These are phyloP conservation scores for Synanceia verrucosa DNA, from an alignment of 2,797 vertebrate species.

Conservation along the genomic window DNA sequence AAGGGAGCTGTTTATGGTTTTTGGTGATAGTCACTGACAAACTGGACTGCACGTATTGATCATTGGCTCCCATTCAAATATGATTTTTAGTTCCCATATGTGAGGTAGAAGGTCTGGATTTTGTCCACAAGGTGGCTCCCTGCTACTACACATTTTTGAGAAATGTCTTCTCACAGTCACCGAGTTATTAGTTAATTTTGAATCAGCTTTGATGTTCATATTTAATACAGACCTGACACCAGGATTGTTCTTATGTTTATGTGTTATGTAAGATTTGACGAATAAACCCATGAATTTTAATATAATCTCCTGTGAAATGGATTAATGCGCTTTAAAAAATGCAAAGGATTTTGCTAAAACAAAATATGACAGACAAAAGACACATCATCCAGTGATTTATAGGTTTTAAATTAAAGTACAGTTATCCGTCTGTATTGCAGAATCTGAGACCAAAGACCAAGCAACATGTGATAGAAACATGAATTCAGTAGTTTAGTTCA, in stretches of 20 bases:
- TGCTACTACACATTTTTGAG: conserved; percentile 23
- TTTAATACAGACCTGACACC: not conserved
- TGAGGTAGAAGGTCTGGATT: not conserved
- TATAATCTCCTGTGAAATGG: not conserved
- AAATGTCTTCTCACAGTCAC: not conserved
- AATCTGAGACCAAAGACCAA: not conserved
- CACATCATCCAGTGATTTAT: not conserved
- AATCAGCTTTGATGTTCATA: not conserved
- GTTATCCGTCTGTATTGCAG: not conserved
- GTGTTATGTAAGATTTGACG: not conserved
- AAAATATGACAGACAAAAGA: not conserved
- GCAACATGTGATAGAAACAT: not conserved
- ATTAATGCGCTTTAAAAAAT: not conserved
- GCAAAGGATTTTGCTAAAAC: not conserved
- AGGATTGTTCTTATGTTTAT: not conserved
- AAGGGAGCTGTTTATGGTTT: not conserved
- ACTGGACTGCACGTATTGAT: not conserved
- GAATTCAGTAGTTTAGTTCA: not conserved
- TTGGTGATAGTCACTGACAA: not conserved
- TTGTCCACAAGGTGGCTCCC: conserved; percentile 76
- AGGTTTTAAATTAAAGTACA: not conserved
- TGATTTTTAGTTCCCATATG: not conserved
- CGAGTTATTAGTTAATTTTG: not conserved
- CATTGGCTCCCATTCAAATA: no score
- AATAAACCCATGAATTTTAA: not conserved